Conservation (phyloP, 2,113 vertebrate species). For the Stegostoma tigrinum region DNA sequence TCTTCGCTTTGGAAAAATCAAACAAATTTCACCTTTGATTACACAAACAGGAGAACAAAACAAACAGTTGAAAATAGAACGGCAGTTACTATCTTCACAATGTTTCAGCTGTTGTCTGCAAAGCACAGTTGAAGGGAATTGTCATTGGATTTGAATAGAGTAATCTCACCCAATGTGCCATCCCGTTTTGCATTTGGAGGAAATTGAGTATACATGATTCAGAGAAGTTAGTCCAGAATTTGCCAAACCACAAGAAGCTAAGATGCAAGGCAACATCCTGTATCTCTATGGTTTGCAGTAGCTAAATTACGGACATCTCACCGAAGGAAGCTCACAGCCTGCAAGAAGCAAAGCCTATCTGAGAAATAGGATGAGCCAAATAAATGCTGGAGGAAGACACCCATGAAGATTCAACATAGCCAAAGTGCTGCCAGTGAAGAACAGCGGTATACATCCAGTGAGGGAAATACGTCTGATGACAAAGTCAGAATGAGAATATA, state of each 20-base stretch:
- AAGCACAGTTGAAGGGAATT: not conserved
- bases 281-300: not conserved
- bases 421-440: not conserved
- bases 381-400: not conserved
- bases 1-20: not conserved
- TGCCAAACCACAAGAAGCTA: not conserved
- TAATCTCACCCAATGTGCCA: not conserved
- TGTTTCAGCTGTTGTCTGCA: not conserved
- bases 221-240: not conserved
- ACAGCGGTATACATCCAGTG: not conserved
- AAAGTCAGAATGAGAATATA: not conserved
- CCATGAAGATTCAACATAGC: not conserved
- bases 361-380: not conserved
- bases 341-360: not conserved
- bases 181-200: not conserved
- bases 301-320: not conserved
- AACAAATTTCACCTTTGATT: not conserved
- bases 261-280: not conserved
- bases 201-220: not conserved
- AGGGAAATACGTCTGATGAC: not conserved
- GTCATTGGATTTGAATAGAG: not conserved
- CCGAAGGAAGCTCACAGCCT: not conserved
- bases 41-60: not conserved
- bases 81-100: not conserved
- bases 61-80: not conserved